Conservation (phyloP, 2,888 invertebrate species). For the Allophyes oxyacanthae region DNA sequence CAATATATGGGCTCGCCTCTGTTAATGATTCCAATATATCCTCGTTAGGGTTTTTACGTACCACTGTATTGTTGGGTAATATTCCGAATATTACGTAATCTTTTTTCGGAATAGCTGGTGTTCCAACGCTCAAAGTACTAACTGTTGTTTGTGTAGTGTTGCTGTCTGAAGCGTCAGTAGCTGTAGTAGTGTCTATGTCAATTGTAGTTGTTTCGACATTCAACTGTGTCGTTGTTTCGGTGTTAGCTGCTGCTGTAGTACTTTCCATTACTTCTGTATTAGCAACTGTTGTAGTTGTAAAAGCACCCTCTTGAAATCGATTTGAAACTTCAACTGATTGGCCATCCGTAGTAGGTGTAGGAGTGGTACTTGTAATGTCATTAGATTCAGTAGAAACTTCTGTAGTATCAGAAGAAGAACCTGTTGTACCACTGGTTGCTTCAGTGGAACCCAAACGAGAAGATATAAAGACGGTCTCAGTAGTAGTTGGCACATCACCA, state of each 20-base stretch:
- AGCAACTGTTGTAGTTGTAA: constrained; percentile 26
- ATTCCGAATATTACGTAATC: constrained; percentile 94
- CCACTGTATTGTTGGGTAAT: constrained; percentile 93
- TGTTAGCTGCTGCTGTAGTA: constrained; percentile 59
- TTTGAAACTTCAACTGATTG: constrained; percentile 41
- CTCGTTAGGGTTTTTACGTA: constrained; percentile 92
- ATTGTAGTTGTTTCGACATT: constrained; percentile 61
- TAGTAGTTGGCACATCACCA: constrained; percentile 35
- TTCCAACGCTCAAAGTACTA: constrained; percentile 64
- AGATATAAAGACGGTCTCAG: constrained; percentile 34
- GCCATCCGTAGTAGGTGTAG: constrained; percentile 53
- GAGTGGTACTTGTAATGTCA: constrained; percentile 49
- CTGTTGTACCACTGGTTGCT: constrained; percentile 37
- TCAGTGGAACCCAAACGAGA: constrained; percentile 42
- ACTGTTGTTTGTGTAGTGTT: constrained; percentile 66
- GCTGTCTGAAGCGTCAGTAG: constrained; percentile 54
- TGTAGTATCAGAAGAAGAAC: constrained; percentile 41
- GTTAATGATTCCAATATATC: constrained; percentile 91
- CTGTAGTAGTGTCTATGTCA: constrained; percentile 57
- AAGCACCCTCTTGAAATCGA: constrained; percentile 41
- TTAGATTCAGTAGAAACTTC: constrained; percentile 33
- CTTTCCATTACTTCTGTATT: constrained; percentile 52
- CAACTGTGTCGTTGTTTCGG: constrained; percentile 64
- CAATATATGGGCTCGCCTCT: constrained; percentile 92
- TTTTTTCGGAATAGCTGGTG: constrained; percentile 86